Evolutionary conservation across 1,140 invertebrate species (phyloP).

Genomic region (Drosophila sproati): DNA sequence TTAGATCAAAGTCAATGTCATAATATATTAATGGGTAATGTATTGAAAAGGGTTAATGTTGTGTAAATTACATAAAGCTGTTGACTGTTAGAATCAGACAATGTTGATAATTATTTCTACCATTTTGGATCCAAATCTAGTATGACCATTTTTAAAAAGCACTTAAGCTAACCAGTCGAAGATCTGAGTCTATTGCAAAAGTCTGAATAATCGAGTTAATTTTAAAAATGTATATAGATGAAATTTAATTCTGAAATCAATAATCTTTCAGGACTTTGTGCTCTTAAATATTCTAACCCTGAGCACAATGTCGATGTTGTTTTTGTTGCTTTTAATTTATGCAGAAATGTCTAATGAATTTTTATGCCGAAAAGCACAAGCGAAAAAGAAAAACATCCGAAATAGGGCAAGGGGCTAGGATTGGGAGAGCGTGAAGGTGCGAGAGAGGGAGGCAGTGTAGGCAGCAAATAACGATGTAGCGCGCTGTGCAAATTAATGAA

Average conservation of each 20-base stretch:
- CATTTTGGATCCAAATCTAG: no score
- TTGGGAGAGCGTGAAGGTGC: background rate
- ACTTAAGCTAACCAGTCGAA: no score
- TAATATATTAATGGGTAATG: background rate
- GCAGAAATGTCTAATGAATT: conserved; percentile 79
- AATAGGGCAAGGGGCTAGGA: background rate
- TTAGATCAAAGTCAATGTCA: background rate
- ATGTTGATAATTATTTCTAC: no score
- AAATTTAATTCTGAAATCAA: background rate
- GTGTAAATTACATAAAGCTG: background rate
- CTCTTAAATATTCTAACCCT: conserved; percentile 17
- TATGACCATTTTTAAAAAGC: no score
- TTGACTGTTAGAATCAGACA: background rate
- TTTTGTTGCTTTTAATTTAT: conserved; percentile 62
- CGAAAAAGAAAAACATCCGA: conserved; percentile 21
- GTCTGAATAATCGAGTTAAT: no score
- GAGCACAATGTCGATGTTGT: conserved; percentile 12
- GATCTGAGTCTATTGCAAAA: no score
- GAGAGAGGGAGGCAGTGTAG: conserved; percentile 15
- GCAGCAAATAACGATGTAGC: background rate
- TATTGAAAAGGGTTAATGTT: background rate
- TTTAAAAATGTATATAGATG: no score
- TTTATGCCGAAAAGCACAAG: conserved; percentile 58
- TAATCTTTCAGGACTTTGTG: conserved; percentile 27
- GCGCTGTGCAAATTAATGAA: conserved; percentile 67